These are phyloP conservation scores for Drosophila bocqueti DNA, from an alignment of 1,140 invertebrate genomes.

Conservation along the genomic window DNA sequence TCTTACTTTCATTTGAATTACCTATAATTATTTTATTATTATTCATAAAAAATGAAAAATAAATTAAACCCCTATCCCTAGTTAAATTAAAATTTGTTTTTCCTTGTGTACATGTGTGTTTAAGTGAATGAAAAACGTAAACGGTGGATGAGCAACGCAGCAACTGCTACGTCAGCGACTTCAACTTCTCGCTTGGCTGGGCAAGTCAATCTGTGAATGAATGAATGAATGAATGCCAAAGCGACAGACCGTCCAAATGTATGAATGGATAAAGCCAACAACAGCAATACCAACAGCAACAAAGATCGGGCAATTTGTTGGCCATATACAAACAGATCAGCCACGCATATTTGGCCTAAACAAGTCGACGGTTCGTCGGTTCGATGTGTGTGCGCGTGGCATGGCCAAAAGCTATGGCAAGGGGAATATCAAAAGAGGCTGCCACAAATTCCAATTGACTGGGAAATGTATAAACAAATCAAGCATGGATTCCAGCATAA, in stretches of 20 bases:
- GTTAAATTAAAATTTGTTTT: background rate
- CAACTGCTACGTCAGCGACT: constrained; percentile 46
- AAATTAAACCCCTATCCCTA: too few relatives aligned
- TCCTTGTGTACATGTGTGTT: constrained; percentile 23
- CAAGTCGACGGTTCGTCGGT: constrained; percentile 41
- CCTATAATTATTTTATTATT: background rate
- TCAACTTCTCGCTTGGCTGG: constrained; percentile 71
- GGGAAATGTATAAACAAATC: constrained; percentile 80
- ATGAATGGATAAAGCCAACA: constrained; percentile 69
- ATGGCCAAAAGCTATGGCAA: constrained; percentile 55
- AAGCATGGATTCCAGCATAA: constrained; percentile 35
- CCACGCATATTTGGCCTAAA: constrained; percentile 80
- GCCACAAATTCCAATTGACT: constrained; percentile 72
- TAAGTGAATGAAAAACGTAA: constrained; percentile 79
- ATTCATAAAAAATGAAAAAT: background rate
- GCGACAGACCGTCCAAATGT: constrained; percentile 57
- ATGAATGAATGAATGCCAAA: constrained; percentile 55
- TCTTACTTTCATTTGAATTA: background rate
- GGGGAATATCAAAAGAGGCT: constrained; percentile 50
- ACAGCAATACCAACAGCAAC: constrained; percentile 34
- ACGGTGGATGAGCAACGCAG: constrained; percentile 63
- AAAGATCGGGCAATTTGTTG: constrained; percentile 67
- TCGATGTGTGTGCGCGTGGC: constrained; percentile 69
- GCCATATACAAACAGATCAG: constrained; percentile 82
- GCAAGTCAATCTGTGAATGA: constrained; percentile 82